Conservation (phyloP, 2,797 vertebrate species). For the Mallotus villosus region DNA sequence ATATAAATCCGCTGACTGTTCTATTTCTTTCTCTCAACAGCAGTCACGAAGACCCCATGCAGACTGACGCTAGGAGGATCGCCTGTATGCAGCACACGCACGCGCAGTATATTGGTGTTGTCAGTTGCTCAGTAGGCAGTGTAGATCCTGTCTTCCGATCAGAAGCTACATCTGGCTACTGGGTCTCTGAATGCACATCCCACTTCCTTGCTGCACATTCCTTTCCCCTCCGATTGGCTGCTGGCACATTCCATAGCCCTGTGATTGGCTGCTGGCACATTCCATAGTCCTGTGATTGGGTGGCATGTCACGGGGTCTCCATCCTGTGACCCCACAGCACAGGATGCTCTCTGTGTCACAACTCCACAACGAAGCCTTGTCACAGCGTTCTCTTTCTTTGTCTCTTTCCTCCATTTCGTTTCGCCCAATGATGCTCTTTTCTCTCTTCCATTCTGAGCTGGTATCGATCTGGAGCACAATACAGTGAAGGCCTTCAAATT, state of each 20-base stretch:
- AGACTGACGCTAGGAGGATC: background rate
- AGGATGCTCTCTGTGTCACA: conserved; percentile 71
- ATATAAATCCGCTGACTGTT: background rate
- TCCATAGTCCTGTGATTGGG: conserved; percentile 42
- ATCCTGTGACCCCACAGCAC: conserved; percentile 69
- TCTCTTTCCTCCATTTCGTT: conserved; percentile 46
- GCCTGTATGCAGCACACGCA: too few relatives aligned
- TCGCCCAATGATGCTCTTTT: conserved; percentile 18
- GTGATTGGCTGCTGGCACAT: conserved; percentile 64
- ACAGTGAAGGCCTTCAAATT: too few relatives aligned
- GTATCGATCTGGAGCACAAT: too few relatives aligned
- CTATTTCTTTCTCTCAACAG: background rate
- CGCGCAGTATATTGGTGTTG: conserved; percentile 59
- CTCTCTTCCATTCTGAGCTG: conserved; percentile 8
- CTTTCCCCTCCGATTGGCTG: conserved; percentile 51
- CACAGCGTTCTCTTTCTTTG: background rate
- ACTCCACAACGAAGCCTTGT: conserved; percentile 58
- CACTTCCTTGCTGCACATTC: conserved; percentile 56
- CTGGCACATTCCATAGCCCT: conserved; percentile 54
- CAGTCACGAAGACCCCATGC: background rate
- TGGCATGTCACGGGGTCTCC: conserved; percentile 56
- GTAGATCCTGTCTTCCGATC: conserved; percentile 98
- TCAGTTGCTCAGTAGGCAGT: conserved; percentile 99
- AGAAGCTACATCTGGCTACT: conserved; percentile 99
- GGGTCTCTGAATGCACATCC: conserved; percentile 92